Conservation (phyloP, 1,140 invertebrate genomes). For the Nylanderia fulva region DNA sequence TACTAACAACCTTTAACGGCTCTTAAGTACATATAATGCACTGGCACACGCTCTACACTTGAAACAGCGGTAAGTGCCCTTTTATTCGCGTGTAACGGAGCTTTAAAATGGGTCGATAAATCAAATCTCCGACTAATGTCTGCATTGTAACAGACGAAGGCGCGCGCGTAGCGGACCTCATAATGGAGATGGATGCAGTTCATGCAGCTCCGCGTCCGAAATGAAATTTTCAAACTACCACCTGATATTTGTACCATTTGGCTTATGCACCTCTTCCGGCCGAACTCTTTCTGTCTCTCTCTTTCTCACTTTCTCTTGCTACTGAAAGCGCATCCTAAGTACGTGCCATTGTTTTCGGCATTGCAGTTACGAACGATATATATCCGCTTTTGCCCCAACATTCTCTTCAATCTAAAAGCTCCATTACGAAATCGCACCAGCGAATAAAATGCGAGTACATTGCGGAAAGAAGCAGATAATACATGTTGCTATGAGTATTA, state of each 20-base stretch:
- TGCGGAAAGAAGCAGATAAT: not conserved
- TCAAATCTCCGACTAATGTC: slow-evolving; percentile 55
- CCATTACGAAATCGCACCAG: slow-evolving; percentile 29
- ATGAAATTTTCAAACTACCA: slow-evolving; percentile 55
- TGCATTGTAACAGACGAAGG: slow-evolving; percentile 45
- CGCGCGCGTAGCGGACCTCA: not conserved
- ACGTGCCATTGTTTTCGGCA: slow-evolving; percentile 32
- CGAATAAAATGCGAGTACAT: slow-evolving; percentile 10
- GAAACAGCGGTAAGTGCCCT: slow-evolving; percentile 36
- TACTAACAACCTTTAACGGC: slow-evolving; percentile 32
- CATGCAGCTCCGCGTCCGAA: slow-evolving; percentile 15
- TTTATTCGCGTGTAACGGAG: slow-evolving; percentile 50
- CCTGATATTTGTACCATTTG: slow-evolving; percentile 48
- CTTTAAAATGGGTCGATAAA: slow-evolving; percentile 58
- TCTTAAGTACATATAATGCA: slow-evolving; percentile 24
- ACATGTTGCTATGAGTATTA: not conserved
- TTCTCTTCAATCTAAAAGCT: slow-evolving; percentile 45
- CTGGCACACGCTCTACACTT: slow-evolving; percentile 12
- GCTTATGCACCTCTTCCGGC: not conserved
- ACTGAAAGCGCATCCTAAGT: slow-evolving; percentile 37
- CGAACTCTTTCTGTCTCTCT: not conserved
- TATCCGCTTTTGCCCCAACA: slow-evolving; percentile 17
- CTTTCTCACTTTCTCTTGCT: not conserved
- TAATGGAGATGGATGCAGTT: slow-evolving; percentile 52
- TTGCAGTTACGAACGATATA: slow-evolving; percentile 15